These are phyloP conservation scores for Cyclophora punctaria DNA, from an alignment of 2,888 invertebrate genomes.

Conservation along the genomic window DNA sequence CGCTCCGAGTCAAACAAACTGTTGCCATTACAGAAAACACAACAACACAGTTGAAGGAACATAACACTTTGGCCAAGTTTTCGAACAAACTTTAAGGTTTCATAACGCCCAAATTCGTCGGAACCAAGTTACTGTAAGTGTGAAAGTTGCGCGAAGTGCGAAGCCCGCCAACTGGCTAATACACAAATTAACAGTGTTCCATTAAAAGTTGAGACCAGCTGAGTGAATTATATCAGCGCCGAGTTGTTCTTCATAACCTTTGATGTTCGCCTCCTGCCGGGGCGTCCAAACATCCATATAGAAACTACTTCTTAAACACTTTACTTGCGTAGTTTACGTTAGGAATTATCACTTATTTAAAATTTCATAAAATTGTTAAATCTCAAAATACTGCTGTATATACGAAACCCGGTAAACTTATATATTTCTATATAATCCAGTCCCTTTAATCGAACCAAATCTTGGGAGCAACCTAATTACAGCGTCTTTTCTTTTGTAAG, in stretches of 20 bases:
- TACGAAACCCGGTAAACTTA: no score
- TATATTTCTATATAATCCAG: background rate
- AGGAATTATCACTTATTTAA: no score
- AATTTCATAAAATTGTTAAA: no score
- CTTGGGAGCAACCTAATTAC: conserved; percentile 17
- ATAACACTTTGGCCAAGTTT: conserved; percentile 1
- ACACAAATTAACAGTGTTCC: conserved; percentile 5
- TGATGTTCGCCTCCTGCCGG: background rate
- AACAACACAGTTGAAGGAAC: conserved; percentile 3
- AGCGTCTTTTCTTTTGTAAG: conserved; percentile 13
- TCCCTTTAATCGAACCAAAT: conserved; percentile 7
- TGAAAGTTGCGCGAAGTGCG: background rate
- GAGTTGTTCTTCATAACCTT: background rate
- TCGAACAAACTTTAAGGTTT: conserved; percentile 4
- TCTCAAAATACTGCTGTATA: no score
- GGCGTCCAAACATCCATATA: background rate
- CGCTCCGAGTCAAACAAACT: no score
- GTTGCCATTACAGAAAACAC: no score
- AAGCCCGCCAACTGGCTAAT: background rate
- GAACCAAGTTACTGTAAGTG: background rate
- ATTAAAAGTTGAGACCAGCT: conserved; percentile 7
- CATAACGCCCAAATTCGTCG: conserved; percentile 2
- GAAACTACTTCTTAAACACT: background rate
- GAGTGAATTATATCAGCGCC: conserved; percentile 1
- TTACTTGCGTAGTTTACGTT: no score